Evolutionary conservation across 2,113 vertebrate species (phyloP).

Genomic region (Urocolius indicus): DNA sequence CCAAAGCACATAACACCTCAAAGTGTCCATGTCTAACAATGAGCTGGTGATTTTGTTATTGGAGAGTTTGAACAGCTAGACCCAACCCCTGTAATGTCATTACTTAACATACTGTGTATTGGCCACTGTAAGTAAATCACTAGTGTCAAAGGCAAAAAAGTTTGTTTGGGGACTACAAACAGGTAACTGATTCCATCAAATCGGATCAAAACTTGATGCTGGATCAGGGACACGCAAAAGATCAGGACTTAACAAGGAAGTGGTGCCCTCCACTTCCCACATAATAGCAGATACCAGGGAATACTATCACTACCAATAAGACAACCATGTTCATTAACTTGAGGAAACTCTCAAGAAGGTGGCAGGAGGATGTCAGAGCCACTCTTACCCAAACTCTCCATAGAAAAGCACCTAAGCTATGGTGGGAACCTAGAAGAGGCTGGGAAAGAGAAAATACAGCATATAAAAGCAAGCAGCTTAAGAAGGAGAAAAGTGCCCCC

Average conservation of each 20-base stretch:
- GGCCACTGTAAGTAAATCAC: not conserved
- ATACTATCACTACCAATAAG: not conserved
- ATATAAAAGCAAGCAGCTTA: not conserved
- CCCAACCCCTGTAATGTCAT: not conserved
- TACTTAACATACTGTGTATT: no score
- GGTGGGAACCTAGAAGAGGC: not conserved
- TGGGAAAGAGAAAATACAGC: not conserved
- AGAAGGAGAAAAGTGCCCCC: not conserved
- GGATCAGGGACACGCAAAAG: rapidly evolving
- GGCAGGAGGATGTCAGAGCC: not conserved
- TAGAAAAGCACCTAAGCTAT: not conserved
- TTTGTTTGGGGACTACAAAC: not conserved
- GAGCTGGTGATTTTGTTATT: not conserved
- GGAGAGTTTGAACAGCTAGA: not conserved
- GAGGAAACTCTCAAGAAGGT: not conserved
- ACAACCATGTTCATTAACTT: not conserved
- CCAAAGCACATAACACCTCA: not conserved
- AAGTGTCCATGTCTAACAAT: not conserved
- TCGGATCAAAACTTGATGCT: not conserved
- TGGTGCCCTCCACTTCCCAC: not conserved
- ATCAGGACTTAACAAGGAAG: not conserved
- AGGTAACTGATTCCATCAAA: not conserved
- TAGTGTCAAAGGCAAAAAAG: not conserved
- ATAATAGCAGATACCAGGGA: not conserved
- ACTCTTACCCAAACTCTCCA: rapidly evolving